Evolutionary conservation across 23 tunicate species (phyloP).

Genomic region (Trididemnum clinides): DNA sequence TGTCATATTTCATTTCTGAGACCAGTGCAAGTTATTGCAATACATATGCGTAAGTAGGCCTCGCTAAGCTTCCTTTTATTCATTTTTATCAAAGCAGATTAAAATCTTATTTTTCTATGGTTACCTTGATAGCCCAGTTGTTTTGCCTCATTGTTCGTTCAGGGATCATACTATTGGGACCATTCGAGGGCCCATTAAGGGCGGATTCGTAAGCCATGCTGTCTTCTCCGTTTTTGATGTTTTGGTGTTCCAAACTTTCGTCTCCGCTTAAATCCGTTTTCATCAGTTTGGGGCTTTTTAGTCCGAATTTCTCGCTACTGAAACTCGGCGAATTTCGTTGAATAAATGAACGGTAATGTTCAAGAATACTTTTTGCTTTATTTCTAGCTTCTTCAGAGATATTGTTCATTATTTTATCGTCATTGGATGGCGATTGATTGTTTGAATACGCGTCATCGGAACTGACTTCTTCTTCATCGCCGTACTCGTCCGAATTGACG

Average conservation of each 20-base stretch:
- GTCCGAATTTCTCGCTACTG: background rate
- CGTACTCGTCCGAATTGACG: background rate
- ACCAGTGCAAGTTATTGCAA: no score
- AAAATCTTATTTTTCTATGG: background rate
- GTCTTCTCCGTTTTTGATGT: constrained; percentile 33
- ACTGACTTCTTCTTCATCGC: background rate
- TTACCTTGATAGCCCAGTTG: constrained; percentile 96
- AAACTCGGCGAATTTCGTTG: constrained; percentile 41
- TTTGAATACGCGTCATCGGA: constrained; percentile 3
- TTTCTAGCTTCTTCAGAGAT: constrained; percentile 15
- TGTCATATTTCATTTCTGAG: no score
- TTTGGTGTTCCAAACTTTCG: background rate
- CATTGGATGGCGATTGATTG: background rate
- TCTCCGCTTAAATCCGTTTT: constrained; percentile 1
- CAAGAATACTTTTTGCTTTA: constrained; percentile 62
- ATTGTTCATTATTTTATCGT: background rate
- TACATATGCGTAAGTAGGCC: no score
- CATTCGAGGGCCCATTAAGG: constrained; percentile 43
- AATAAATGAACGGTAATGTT: constrained; percentile 78
- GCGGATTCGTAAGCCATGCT: constrained; percentile 21
- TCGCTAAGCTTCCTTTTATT: no score
- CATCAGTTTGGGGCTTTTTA: constrained; percentile 17
- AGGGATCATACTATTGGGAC: constrained; percentile 68
- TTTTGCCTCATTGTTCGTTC: constrained; percentile 97
- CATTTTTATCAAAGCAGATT: no score